Conservation (phyloP, 2,797 vertebrate genomes). For the Phaenicophaeus curvirostris region DNA sequence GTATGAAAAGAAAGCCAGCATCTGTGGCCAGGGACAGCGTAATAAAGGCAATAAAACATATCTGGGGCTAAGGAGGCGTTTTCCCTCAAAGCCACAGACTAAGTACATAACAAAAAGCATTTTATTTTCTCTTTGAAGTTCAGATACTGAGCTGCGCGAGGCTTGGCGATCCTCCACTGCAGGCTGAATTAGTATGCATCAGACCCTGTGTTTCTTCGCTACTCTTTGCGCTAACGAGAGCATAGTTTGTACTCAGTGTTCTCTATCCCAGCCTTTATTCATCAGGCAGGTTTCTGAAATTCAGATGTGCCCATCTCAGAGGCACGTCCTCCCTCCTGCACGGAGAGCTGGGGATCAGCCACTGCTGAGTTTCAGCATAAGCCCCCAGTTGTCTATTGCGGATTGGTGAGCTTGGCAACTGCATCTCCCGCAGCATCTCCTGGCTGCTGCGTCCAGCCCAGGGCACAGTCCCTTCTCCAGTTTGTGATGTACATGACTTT, state of each 20-base stretch:
- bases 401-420: no score
- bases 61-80: neutral
- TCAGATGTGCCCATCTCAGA: neutral
- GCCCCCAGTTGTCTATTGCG: accelerated
- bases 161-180: neutral
- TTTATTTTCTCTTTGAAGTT: neutral
- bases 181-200: neutral
- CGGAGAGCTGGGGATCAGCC: neutral
- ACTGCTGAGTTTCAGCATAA: neutral
- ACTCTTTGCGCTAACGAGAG: neutral
- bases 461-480: neutral
- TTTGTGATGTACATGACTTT: neutral
- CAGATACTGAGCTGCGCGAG: neutral
- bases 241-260: neutral
- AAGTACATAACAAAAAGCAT: neutral
- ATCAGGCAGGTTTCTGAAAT: neutral
- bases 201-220: neutral
- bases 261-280: neutral
- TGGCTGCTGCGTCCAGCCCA: neutral
- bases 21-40: neutral
- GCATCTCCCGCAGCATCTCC: neutral
- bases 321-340: no score
- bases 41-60: slow-evolving; percentile 3
- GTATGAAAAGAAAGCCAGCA: neutral
- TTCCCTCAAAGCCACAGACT: neutral